Conservation (phyloP, 2,888 invertebrate species). For the Sphaeridia pumilis region DNA sequence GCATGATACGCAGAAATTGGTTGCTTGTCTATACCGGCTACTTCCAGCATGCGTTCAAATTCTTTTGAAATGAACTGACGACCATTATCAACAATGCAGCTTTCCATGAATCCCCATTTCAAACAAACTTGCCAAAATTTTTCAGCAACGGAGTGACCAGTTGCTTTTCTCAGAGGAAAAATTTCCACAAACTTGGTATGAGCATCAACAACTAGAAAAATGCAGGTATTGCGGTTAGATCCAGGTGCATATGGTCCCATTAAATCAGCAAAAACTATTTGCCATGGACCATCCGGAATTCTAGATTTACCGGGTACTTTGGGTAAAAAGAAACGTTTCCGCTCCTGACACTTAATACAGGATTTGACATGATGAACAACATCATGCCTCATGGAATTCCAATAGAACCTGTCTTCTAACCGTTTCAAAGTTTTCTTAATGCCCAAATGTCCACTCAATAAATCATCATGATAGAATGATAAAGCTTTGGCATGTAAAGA, state of each 20-base stretch:
- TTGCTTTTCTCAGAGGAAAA: constrained; percentile 9
- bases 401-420: constrained; percentile 19
- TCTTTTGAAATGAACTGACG: constrained; percentile 12
- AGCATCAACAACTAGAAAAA: constrained; percentile 13
- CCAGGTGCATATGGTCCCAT: constrained; percentile 21
- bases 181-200: constrained; percentile 19
- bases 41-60: constrained; percentile 8
- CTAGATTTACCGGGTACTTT: neutral
- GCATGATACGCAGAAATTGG: constrained; percentile 17
- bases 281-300: constrained; percentile 8
- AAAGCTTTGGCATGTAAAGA: constrained; percentile 2
- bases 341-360: constrained; percentile 16
- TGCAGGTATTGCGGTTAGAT: constrained; percentile 4
- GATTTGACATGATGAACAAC: constrained; percentile 11
- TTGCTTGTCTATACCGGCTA: constrained; percentile 10
- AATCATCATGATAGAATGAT: constrained; percentile 9
- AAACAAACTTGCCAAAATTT: constrained; percentile 12
- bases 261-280: constrained; percentile 13
- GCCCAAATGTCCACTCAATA: constrained; percentile 19
- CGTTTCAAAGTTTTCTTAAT: constrained; percentile 17
- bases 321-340: constrained; percentile 3
- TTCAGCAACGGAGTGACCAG: constrained; percentile 6
- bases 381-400: constrained; percentile 18
- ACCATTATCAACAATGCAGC: constrained; percentile 15
- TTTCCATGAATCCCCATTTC: constrained; percentile 13